Evolutionary conservation across 2,113 vertebrate species (phyloP).

Genomic region (Rousettus leschenaultii): DNA sequence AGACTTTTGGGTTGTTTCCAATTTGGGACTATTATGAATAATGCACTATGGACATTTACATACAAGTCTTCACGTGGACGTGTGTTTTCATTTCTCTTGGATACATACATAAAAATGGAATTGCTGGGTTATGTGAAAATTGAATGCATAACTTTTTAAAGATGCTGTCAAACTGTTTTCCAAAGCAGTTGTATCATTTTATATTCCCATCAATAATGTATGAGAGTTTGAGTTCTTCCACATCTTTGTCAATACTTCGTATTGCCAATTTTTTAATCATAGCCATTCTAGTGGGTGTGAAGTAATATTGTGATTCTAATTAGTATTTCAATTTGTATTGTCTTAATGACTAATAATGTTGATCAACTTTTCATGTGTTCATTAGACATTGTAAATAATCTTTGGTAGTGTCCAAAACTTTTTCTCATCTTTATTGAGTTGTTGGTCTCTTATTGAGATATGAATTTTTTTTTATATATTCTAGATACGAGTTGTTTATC

Average conservation of each 20-base stretch:
- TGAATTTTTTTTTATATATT: not conserved
- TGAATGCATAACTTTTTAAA: not conserved
- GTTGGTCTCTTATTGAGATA: not conserved
- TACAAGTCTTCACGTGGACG: not conserved
- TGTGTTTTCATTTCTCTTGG: not conserved
- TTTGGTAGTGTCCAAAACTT: not conserved
- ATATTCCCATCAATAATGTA: not conserved
- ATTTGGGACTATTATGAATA: not conserved
- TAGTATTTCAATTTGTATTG: slow-evolving; percentile 1
- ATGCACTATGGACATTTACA: not conserved
- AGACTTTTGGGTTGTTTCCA: not conserved
- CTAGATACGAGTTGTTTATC: not conserved
- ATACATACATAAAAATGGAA: not conserved
- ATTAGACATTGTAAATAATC: not conserved
- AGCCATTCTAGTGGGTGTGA: not conserved
- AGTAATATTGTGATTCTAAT: not conserved
- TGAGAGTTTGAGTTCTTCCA: not conserved
- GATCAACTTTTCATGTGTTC: not conserved
- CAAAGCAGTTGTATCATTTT: not conserved
- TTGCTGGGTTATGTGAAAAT: not conserved
- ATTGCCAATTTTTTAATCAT: not conserved
- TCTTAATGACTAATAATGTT: not conserved
- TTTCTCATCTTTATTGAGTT: not conserved
- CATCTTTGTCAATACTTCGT: not conserved
- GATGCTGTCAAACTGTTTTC: not conserved